These are phyloP conservation scores for Hyphantria cunea DNA, from an alignment of 1,140 invertebrate species.

Conservation along the genomic window DNA sequence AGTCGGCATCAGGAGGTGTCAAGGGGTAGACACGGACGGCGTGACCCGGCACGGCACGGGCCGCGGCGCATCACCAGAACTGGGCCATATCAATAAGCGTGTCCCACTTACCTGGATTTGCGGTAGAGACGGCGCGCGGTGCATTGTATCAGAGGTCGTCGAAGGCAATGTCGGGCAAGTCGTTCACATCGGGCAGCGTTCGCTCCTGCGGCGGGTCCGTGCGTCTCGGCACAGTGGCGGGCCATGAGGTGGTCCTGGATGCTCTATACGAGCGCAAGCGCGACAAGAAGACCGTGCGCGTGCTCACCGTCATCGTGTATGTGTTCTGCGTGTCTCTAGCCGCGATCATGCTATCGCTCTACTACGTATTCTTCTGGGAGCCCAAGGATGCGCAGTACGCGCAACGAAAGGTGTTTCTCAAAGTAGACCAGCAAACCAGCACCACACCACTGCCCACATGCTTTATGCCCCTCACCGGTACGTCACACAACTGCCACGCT, in stretches of 20 bases:
- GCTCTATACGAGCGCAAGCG: constrained; percentile 91
- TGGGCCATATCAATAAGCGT: constrained; percentile 76
- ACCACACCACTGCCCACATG: constrained; percentile 80
- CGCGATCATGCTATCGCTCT: constrained; percentile 96
- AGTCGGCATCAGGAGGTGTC: constrained; percentile 73
- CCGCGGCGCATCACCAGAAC: constrained; percentile 63
- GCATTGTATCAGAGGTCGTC: constrained; percentile 49
- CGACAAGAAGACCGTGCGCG: constrained; percentile 93
- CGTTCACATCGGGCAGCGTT: constrained; percentile 71
- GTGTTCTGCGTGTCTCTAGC: constrained; percentile 97
- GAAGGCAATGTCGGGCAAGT: constrained; percentile 70
- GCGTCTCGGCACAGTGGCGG: constrained; percentile 83
- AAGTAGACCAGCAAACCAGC: constrained; percentile 72
- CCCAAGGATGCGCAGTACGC: constrained; percentile 83
- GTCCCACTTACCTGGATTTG: constrained; percentile 67
- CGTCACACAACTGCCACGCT: constrained; percentile 71
- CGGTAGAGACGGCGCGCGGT: constrained; percentile 45
- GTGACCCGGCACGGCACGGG: constrained; percentile 60
- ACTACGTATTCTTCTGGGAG: constrained; percentile 98
- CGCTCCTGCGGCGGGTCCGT: constrained; percentile 75
- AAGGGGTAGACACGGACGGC: constrained; percentile 69
- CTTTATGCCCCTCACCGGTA: constrained; percentile 80
- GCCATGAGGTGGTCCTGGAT: constrained; percentile 90
- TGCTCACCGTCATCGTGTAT: constrained; percentile 97
- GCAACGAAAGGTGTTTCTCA: constrained; percentile 77